phyloP scores from a whole-genome alignment of 2,113 vertebrate genomes.

The Epinephelus lanceolatus region DNA sequence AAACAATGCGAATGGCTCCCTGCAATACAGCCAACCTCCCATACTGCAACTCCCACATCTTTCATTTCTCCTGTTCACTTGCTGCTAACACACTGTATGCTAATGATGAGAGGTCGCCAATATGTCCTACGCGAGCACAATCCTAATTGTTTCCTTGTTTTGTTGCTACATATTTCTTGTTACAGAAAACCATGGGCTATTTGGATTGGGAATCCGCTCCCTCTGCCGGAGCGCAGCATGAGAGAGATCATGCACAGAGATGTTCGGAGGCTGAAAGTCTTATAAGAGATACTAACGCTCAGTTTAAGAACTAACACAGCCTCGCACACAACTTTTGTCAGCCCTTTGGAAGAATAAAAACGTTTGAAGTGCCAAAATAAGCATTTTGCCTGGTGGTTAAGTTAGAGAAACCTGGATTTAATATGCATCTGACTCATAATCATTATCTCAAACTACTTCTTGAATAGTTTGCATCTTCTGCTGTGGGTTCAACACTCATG shows the following conservation, averaged over 20 bases:
- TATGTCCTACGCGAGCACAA: conserved; percentile 51
- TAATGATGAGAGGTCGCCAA: conserved; percentile 68
- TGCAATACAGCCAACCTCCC: conserved; percentile 71
- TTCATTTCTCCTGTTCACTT: conserved; percentile 55
- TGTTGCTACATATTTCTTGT: conserved; percentile 67
- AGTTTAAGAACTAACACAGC: conserved; percentile 52
- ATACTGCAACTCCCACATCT: conserved; percentile 70
- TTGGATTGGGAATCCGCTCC: conserved; percentile 50
- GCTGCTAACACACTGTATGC: conserved; percentile 63
- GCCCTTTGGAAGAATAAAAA: conserved; percentile 40
- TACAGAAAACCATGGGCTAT: conserved; percentile 61
- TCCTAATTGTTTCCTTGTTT: conserved; percentile 71
- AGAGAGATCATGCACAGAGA: conserved; percentile 35
- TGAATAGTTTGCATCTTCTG: conserved; percentile 69
- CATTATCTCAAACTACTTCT: conserved; percentile 64
- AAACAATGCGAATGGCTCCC: conserved; percentile 78
- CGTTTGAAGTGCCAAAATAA: conserved; percentile 51
- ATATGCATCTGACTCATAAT: conserved; percentile 59
- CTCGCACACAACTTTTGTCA: conserved; percentile 47
- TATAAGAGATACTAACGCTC: conserved; percentile 23
- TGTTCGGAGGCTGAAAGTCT: conserved; percentile 37
- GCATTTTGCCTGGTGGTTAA: conserved; percentile 36
- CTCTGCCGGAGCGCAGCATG: conserved; percentile 61
- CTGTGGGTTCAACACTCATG: conserved; percentile 49
- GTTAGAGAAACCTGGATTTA: conserved; percentile 42